Conservation (phyloP, 2,888 invertebrate species). For the Lasioglossum pauxillum region DNA sequence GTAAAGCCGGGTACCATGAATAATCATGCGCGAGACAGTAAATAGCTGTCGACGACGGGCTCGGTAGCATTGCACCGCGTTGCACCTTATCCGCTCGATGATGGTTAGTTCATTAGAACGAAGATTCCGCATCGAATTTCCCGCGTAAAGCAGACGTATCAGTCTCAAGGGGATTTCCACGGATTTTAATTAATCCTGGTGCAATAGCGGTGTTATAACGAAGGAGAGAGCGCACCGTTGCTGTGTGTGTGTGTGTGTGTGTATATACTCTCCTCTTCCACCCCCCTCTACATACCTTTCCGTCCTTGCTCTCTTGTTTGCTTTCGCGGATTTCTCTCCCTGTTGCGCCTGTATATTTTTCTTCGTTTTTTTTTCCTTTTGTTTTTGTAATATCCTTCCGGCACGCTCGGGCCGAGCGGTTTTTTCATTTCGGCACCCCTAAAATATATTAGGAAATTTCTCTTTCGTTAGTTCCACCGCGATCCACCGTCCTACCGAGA, state of each 20-base stretch:
- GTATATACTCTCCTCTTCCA: not conserved
- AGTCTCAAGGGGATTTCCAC: slow-evolving; percentile 31
- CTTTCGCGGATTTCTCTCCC: not conserved
- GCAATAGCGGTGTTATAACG: slow-evolving; percentile 41
- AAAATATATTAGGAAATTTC: slow-evolving; percentile 2
- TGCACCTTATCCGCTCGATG: slow-evolving; percentile 57
- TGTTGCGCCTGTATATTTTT: not conserved
- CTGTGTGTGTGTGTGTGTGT: slow-evolving; percentile 4
- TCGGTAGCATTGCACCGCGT: slow-evolving; percentile 49
- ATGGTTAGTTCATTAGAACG: slow-evolving; percentile 64
- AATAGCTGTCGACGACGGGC: slow-evolving; percentile 60
- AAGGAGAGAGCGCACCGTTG: not conserved
- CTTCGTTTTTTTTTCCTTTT: not conserved
- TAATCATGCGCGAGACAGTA: slow-evolving; percentile 65
- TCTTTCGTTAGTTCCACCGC: not conserved
- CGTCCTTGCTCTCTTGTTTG: not conserved
- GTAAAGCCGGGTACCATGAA: slow-evolving; percentile 58
- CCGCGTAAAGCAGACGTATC: slow-evolving; percentile 31
- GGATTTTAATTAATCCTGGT: slow-evolving; percentile 56
- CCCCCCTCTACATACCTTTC: not conserved
- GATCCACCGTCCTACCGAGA: not conserved
- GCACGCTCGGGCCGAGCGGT: not conserved
- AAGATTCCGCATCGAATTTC: slow-evolving; percentile 55
- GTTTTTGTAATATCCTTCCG: slow-evolving; percentile 22
- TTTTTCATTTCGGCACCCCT: slow-evolving; percentile 15